Evolutionary conservation across 1,140 invertebrate genomes (phyloP).

Genomic region (Pseudomyrmex gracilis): DNA sequence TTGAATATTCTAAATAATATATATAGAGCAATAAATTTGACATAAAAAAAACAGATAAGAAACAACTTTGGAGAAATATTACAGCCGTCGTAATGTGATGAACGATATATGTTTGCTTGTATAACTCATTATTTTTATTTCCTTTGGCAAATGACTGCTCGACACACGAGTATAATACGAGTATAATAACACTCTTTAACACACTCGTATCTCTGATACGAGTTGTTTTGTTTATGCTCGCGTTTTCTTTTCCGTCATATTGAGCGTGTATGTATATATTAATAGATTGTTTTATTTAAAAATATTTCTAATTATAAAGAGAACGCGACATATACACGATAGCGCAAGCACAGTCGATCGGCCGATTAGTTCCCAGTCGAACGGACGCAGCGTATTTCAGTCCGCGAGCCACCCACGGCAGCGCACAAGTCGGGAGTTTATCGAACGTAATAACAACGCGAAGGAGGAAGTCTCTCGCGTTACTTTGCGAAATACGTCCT

Average conservation of each 20-base stretch:
- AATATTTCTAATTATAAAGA: neutral
- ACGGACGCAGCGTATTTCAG: conserved; percentile 5
- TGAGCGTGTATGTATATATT: neutral
- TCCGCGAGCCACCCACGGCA: neutral
- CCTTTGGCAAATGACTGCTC: neutral
- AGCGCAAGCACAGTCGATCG: neutral
- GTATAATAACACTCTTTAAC: too few species aligned
- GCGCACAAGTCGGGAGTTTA: conserved; percentile 25
- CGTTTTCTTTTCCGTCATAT: neutral
- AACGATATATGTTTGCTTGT: neutral
- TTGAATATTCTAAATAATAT: neutral
- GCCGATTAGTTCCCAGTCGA: neutral
- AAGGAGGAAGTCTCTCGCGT: conserved; percentile 41
- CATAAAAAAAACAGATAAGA: too few species aligned
- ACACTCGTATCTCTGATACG: neutral
- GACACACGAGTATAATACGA: neutral
- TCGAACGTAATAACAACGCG: conserved; percentile 52
- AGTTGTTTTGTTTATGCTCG: neutral
- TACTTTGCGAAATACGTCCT: conserved; percentile 50
- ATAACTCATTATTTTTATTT: neutral
- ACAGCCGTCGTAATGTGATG: too few species aligned
- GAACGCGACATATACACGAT: neutral
- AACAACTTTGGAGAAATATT: too few species aligned
- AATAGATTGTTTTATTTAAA: neutral
- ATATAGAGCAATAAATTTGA: too few species aligned